Evolutionary conservation across 2,888 invertebrate species (phyloP).

Genomic region (Aphidius colemani): DNA sequence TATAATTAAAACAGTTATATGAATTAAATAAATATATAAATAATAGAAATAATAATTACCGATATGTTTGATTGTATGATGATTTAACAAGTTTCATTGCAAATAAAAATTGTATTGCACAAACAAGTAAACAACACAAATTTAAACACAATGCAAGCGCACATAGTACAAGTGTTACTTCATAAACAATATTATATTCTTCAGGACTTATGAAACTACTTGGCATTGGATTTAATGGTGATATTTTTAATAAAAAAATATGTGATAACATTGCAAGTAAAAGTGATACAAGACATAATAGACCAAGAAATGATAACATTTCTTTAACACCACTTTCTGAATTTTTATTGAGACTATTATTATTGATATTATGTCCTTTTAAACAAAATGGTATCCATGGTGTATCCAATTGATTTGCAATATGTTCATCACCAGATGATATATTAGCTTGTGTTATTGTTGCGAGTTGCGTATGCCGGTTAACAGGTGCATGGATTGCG

Average conservation of each 20-base stretch:
- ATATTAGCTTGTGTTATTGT: constrained; percentile 51
- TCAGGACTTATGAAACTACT: constrained; percentile 67
- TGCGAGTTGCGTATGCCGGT: constrained; percentile 48
- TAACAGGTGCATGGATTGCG: constrained; percentile 48
- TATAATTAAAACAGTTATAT: not conserved
- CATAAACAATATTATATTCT: constrained; percentile 87
- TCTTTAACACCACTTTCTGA: constrained; percentile 72
- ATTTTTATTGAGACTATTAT: constrained; percentile 40
- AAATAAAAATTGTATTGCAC: constrained; percentile 92
- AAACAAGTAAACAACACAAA: constrained; percentile 88
- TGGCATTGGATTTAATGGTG: constrained; percentile 68
- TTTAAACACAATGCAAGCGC: constrained; percentile 87
- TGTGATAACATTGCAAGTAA: constrained; percentile 82
- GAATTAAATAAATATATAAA: not conserved
- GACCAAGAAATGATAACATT: constrained; percentile 82
- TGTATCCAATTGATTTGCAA: constrained; percentile 40
- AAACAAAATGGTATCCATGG: constrained; percentile 50
- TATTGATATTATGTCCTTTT: constrained; percentile 30
- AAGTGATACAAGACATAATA: constrained; percentile 84
- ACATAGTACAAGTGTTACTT: constrained; percentile 88
- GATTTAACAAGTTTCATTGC: constrained; percentile 90
- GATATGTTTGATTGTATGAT: constrained; percentile 64
- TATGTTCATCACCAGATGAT: constrained; percentile 22
- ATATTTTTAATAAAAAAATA: constrained; percentile 84
- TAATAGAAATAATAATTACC: constrained; percentile 49